A percentile compares a stretch with the other conserved stretches of the same genome.
Conservation (phyloP, 2,797 vertebrate genomes). For the Agapornis canus region DNA sequence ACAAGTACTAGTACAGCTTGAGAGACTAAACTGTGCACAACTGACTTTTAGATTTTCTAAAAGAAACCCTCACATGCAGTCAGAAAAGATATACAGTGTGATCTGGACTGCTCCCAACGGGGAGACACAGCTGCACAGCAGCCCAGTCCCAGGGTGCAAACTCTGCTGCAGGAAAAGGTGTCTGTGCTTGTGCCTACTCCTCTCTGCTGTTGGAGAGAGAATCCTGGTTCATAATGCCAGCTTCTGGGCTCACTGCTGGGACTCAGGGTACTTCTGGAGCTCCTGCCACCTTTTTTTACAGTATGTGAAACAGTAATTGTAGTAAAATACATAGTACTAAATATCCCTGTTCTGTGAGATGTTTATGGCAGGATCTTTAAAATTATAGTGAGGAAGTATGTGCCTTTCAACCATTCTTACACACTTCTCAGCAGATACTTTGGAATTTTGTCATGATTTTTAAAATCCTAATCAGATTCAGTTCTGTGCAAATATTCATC, state of each 20-base stretch:
- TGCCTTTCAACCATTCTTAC: neutral
- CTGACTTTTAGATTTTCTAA: neutral
- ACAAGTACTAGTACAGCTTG: neutral
- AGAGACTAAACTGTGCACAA: neutral
- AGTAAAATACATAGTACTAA: neutral
- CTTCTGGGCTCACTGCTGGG: neutral
- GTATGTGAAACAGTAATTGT: neutral
- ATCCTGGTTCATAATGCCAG: neutral
- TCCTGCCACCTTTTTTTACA: neutral
- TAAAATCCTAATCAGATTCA: neutral
- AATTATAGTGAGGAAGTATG: neutral
- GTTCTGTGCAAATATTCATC: neutral
- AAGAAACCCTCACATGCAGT: accelerated
- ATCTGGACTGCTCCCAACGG: accelerated
- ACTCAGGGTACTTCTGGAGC: neutral
- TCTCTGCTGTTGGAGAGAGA: neutral
- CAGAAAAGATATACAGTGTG: neutral
- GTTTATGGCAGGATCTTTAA: neutral
- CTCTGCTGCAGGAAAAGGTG: neutral
- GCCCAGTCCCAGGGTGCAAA: neutral
- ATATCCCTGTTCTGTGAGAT: neutral
- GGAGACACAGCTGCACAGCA: neutral
- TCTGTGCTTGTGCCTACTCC: neutral
- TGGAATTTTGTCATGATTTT: neutral
- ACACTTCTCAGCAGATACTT: neutral